Conservation (phyloP, 2,888 invertebrate genomes). For the Trachelus stipa region DNA sequence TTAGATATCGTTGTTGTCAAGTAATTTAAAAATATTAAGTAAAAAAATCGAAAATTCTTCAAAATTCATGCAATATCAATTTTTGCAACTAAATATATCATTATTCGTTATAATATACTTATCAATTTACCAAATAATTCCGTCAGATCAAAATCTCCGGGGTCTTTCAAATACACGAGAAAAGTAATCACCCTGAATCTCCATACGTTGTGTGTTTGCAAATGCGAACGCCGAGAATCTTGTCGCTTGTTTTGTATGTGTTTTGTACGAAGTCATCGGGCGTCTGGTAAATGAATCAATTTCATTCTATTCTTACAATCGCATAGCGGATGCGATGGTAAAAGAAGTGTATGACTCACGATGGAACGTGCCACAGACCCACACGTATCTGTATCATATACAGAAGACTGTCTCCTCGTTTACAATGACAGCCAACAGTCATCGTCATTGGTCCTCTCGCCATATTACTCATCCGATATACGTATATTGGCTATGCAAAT, state of each 20-base stretch:
- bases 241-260: neutral
- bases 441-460: conserved; percentile 4
- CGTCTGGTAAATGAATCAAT: conserved; percentile 47
- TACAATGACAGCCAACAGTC: neutral
- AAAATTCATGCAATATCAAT: neutral
- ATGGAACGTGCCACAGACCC: neutral
- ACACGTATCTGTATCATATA: neutral
- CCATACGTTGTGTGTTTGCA: too few species aligned
- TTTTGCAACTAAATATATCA: neutral
- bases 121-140: neutral
- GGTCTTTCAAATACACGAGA: neutral
- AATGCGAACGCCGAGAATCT: neutral
- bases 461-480: neutral
- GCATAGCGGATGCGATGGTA: conserved; percentile 45
- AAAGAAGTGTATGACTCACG: conserved; percentile 55
- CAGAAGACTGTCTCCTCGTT: neutral
- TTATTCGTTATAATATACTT: neutral
- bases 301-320: conserved; percentile 56
- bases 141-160: neutral
- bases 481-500: neutral
- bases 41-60: neutral
- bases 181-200: neutral
- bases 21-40: neutral
- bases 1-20: neutral
- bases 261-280: neutral